phyloP scores from a whole-genome alignment of 2,888 invertebrate genomes.

The Ophioninae sp. region DNA sequence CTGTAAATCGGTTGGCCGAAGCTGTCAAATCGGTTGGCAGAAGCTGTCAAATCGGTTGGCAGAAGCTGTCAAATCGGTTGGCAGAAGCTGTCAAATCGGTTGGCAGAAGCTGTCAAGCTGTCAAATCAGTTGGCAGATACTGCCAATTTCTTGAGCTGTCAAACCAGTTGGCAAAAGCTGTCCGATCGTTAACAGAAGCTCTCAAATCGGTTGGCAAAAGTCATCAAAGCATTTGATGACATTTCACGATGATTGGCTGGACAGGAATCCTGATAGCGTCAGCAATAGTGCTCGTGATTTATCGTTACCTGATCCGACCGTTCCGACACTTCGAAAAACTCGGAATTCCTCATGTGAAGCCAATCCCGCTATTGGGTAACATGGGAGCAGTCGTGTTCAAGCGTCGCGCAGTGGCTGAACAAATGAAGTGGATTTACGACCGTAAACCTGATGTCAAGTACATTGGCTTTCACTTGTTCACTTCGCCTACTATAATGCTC shows the following conservation, averaged over 20 bases:
- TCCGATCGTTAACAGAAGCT: not conserved
- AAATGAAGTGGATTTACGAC: slow-evolving; percentile 62
- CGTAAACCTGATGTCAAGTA: slow-evolving; percentile 32
- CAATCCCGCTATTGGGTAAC: slow-evolving; percentile 67
- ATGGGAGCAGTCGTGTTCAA: slow-evolving; percentile 59
- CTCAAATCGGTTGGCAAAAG: too few relatives aligned
- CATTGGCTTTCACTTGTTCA: slow-evolving; percentile 8
- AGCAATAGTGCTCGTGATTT: slow-evolving; percentile 42
- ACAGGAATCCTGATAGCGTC: slow-evolving; percentile 7
- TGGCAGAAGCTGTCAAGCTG: too few relatives aligned
- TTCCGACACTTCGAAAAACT: slow-evolving; percentile 41
- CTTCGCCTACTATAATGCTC: not conserved
- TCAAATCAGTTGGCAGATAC: too few relatives aligned
- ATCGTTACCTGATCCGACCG: slow-evolving; percentile 47
- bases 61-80: too few relatives aligned
- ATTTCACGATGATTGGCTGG: slow-evolving; percentile 29
- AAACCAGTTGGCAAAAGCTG: too few relatives aligned
- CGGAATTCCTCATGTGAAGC: slow-evolving; percentile 62
- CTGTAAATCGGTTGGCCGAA: too few relatives aligned
- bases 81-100: too few relatives aligned
- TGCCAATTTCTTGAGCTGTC: too few relatives aligned
- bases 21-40: too few relatives aligned
- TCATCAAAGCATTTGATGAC: not conserved
- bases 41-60: too few relatives aligned
- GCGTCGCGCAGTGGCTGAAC: slow-evolving; percentile 49